phyloP scores from a whole-genome alignment of 2,888 invertebrate genomes.

The Diaphora mendica region DNA sequence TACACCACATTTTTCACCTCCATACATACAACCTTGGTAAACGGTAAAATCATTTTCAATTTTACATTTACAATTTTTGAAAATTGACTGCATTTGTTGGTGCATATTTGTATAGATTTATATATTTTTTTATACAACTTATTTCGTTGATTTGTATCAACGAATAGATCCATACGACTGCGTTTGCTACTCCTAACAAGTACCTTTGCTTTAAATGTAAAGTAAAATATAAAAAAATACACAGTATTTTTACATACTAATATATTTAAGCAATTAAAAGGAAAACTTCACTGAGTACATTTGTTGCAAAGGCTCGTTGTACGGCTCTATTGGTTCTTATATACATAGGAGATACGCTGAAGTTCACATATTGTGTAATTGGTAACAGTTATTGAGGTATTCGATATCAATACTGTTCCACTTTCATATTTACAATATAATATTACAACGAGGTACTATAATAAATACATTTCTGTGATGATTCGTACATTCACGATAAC shows the following conservation, averaged over 20 bases:
- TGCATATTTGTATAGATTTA: conserved; percentile 50
- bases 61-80: conserved; percentile 34
- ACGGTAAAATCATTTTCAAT: conserved; percentile 24
- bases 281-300: conserved; percentile 11
- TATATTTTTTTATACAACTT: conserved; percentile 25
- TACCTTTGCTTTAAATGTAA: conserved; percentile 15
- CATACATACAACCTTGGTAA: conserved; percentile 23
- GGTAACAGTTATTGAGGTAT: conserved; percentile 57
- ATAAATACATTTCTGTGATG: conserved; percentile 46
- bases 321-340: conserved; percentile 23
- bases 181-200: conserved; percentile 8
- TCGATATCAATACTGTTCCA: conserved; percentile 53
- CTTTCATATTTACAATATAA: conserved; percentile 48
- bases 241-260: conserved; percentile 7
- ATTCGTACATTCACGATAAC: conserved; percentile 26
- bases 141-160: conserved; percentile 22
- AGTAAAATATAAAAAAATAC: not conserved
- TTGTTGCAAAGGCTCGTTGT: conserved; percentile 10
- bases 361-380: conserved; percentile 32
- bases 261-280: conserved; percentile 7
- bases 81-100: conserved; percentile 29
- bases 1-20: conserved; percentile 9
- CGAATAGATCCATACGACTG: conserved; percentile 26
- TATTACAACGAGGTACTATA: conserved; percentile 31
- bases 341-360: conserved; percentile 37